phyloP scores from a whole-genome alignment of 2,888 invertebrate species.

The Ptilodon capucinus region DNA sequence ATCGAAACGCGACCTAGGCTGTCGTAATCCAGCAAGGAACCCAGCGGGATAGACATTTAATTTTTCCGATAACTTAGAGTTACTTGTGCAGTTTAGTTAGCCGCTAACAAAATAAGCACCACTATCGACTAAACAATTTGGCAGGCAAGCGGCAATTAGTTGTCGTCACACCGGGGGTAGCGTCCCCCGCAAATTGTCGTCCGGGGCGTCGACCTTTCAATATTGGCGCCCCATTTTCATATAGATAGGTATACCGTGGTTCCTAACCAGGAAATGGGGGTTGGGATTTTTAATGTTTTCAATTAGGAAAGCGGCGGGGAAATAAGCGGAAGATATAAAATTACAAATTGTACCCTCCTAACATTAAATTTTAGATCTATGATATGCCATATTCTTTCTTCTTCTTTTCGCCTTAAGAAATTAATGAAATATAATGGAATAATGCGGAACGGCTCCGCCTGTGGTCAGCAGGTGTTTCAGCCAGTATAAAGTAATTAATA shows the following conservation, averaged over 20 bases:
- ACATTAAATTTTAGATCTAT: too few species aligned
- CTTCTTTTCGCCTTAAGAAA: too few species aligned
- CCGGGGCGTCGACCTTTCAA: slow-evolving; percentile 6
- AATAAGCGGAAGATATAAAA: background rate
- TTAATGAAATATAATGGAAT: too few species aligned
- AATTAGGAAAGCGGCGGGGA: background rate
- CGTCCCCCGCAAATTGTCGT: slow-evolving; percentile 12
- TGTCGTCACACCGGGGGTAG: background rate
- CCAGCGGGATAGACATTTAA: too few species aligned
- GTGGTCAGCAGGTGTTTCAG: too few species aligned
- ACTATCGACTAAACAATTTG: background rate
- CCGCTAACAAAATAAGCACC: background rate
- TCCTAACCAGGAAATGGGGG: background rate
- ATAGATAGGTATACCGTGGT: background rate
- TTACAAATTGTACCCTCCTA: background rate
- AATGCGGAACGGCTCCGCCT: too few species aligned
- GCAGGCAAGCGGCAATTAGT: background rate
- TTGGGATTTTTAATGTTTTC: background rate
- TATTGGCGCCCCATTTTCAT: background rate
- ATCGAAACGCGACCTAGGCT: too few species aligned
- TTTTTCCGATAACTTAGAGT: too few species aligned
- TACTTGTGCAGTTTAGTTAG: too few species aligned
- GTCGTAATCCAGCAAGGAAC: too few species aligned
- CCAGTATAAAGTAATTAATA: too few species aligned
- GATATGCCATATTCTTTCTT: too few species aligned